Conservation (phyloP, 2,888 invertebrate genomes). For the Anaspis maculata region DNA sequence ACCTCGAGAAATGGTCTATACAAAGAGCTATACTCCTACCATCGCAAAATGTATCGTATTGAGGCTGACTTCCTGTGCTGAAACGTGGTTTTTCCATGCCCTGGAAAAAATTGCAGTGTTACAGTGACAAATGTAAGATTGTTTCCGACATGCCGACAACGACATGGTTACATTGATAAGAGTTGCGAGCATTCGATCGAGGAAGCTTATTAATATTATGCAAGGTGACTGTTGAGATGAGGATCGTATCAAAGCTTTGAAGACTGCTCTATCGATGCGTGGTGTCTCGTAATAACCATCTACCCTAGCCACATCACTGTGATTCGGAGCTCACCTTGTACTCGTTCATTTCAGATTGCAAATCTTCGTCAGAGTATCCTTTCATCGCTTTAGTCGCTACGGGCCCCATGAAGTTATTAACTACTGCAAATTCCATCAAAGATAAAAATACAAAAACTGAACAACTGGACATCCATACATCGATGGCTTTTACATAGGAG, state of each 20-base stretch:
- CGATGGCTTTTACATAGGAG: conserved; percentile 87
- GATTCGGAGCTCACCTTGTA: no score
- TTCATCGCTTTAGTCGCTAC: conserved; percentile 85
- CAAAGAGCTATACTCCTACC: conserved; percentile 71
- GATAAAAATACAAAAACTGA: conserved; percentile 88
- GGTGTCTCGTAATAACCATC: no score
- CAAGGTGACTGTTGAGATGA: conserved; percentile 5
- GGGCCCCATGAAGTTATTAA: conserved; percentile 80
- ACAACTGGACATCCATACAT: conserved; percentile 89
- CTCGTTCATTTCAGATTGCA: conserved; percentile 63
- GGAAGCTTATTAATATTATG: no score
- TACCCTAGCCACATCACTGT: no score
- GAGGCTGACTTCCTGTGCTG: conserved; percentile 52
- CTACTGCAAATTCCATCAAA: conserved; percentile 83
- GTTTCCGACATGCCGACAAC: no score
- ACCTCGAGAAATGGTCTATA: conserved; percentile 80
- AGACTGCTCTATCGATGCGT: no score
- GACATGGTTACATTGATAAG: no score
- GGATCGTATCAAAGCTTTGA: neutral
- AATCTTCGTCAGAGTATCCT: conserved; percentile 79
- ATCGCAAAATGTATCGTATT: conserved; percentile 78
- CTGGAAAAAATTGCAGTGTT: conserved; percentile 37
- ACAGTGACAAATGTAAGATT: no score
- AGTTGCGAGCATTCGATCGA: no score
- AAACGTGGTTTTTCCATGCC: conserved; percentile 54